Conservation (phyloP, 2,888 invertebrate species). For the Tenthredo livida region DNA sequence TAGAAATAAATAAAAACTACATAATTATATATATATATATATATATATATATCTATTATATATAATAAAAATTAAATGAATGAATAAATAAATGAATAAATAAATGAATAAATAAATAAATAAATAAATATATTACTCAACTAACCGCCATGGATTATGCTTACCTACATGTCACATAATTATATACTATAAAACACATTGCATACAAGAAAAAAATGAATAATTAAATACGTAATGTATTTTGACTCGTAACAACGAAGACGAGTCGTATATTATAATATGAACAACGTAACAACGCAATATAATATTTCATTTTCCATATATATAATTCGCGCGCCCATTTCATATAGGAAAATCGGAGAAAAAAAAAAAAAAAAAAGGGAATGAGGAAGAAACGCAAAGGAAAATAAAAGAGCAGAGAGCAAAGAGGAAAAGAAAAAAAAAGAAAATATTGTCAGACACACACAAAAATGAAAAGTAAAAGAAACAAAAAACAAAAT, state of each 20-base stretch:
- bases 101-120: not conserved
- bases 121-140: constrained; percentile 44
- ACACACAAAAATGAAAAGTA: not conserved
- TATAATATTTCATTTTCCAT: constrained; percentile 3
- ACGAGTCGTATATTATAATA: not conserved
- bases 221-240: not conserved
- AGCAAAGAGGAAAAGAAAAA: not conserved
- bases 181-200: not conserved
- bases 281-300: not conserved
- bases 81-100: constrained; percentile 13
- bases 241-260: not conserved
- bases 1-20: not conserved
- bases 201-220: not conserved
- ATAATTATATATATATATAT: constrained; percentile 12
- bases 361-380: too few relatives aligned
- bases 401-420: not conserved
- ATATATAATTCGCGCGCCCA: not conserved
- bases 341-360: not conserved
- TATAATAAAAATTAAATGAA: not conserved
- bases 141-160: constrained; percentile 53
- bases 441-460: not conserved
- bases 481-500: not conserved
- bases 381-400: not conserved
- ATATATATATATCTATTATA: not conserved
- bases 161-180: constrained; percentile 30